Conservation (phyloP, 2,797 vertebrate genomes). For the Octomys mimax region DNA sequence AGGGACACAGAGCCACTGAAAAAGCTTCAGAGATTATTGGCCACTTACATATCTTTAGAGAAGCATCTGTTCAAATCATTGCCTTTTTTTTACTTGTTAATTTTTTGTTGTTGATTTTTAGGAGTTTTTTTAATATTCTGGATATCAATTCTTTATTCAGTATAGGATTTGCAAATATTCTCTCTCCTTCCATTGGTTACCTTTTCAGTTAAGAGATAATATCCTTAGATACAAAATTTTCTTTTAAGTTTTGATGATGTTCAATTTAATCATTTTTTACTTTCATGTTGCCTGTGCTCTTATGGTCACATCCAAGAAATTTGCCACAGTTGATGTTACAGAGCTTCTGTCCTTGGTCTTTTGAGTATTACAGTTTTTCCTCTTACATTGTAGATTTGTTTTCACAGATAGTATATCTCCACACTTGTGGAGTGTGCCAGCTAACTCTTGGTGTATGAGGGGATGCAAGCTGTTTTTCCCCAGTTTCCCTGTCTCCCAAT, state of each 20-base stretch:
- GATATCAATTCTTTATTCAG: background rate
- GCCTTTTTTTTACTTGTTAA: background rate
- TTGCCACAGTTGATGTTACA: background rate
- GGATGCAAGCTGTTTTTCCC: background rate
- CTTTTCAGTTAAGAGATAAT: background rate
- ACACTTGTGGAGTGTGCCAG: background rate
- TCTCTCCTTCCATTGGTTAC: background rate
- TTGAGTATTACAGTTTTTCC: background rate
- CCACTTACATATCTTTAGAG: background rate
- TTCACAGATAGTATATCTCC: background rate
- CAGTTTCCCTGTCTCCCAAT: background rate
- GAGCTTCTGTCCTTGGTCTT: background rate
- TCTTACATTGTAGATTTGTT: background rate
- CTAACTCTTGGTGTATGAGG: background rate
- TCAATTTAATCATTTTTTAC: conserved; percentile 1
- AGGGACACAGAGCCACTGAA: background rate
- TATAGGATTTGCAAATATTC: conserved; percentile 11
- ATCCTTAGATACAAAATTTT: background rate
- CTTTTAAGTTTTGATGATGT: background rate
- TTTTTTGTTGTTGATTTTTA: conserved; percentile 14
- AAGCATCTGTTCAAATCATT: background rate
- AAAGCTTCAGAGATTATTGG: background rate
- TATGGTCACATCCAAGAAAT: background rate
- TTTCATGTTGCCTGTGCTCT: conserved; percentile 25
- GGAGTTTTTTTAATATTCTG: conserved; percentile 1